phyloP scores from a whole-genome alignment of 2,888 invertebrate species.

The Anthophora plumipes region DNA sequence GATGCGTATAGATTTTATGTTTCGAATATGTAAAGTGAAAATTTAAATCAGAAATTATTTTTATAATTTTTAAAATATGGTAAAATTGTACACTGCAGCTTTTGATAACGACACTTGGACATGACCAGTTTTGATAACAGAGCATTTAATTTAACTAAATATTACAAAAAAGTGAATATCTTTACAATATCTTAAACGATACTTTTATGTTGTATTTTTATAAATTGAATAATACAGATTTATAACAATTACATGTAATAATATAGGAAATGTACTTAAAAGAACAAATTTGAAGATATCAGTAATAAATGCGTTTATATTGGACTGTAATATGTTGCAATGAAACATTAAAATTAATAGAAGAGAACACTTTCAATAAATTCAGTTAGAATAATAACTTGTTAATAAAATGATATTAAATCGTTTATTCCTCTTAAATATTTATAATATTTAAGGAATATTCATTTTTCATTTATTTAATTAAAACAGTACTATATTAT shows the following conservation, averaged over 20 bases:
- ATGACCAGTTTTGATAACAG: too few species aligned
- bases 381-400: slow-evolving; percentile 8
- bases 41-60: too few species aligned
- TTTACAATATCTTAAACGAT: not conserved
- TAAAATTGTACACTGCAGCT: too few species aligned
- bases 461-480: not conserved
- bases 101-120: too few species aligned
- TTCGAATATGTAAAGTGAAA: too few species aligned
- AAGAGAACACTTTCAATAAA: slow-evolving; percentile 12
- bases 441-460: not conserved
- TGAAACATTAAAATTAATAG: not conserved
- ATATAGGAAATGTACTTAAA: not conserved
- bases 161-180: slow-evolving; percentile 15
- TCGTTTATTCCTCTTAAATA: not conserved
- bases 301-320: not conserved
- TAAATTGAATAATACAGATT: not conserved
- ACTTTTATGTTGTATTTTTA: slow-evolving; percentile 1
- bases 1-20: too few species aligned
- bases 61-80: too few species aligned
- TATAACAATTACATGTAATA: not conserved
- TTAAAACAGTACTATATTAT: not conserved
- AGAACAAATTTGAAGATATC: not conserved
- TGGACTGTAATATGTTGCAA: not conserved
- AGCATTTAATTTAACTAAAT: slow-evolving; percentile 16
- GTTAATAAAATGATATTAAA: slow-evolving; percentile 1